These are phyloP conservation scores for Eolophus roseicapilla DNA, from an alignment of 2,113 vertebrate species.

Conservation along the genomic window DNA sequence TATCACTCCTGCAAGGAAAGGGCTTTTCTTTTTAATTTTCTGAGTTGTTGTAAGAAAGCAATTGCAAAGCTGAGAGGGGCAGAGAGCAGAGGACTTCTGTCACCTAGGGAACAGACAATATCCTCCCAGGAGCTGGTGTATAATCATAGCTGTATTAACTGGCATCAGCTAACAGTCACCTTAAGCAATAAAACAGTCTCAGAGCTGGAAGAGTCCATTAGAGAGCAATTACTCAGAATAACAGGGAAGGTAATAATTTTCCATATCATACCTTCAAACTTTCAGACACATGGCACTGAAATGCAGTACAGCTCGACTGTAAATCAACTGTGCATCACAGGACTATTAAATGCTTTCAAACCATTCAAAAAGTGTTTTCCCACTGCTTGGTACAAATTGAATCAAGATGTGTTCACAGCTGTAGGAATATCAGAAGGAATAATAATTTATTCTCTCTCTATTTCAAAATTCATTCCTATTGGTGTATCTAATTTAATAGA, in stretches of 20 bases:
- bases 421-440: slow-evolving; percentile 52
- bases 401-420: slow-evolving; percentile 64
- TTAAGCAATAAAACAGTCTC: slow-evolving; percentile 62
- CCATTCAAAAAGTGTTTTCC: slow-evolving; percentile 56
- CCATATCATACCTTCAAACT: slow-evolving; percentile 58
- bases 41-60: background rate
- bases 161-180: slow-evolving; percentile 32
- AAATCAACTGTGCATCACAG: slow-evolving; percentile 66
- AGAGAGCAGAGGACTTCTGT: background rate
- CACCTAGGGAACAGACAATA: background rate
- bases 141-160: slow-evolving; percentile 16
- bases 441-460: slow-evolving; percentile 29
- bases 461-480: slow-evolving; percentile 56
- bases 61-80: background rate
- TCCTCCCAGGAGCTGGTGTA: background rate
- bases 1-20: background rate
- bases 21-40: background rate
- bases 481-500: slow-evolving; percentile 7
- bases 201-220: slow-evolving; percentile 58
- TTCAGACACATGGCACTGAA: slow-evolving; percentile 55
- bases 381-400: slow-evolving; percentile 53
- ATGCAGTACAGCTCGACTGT: slow-evolving; percentile 49
- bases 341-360: slow-evolving; percentile 55
- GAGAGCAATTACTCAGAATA: slow-evolving; percentile 57
- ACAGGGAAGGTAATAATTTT: slow-evolving; percentile 62